Base-by-base conservation (phyloP, 2,888 invertebrate species). In the Chrysodeixis includens region DNA sequence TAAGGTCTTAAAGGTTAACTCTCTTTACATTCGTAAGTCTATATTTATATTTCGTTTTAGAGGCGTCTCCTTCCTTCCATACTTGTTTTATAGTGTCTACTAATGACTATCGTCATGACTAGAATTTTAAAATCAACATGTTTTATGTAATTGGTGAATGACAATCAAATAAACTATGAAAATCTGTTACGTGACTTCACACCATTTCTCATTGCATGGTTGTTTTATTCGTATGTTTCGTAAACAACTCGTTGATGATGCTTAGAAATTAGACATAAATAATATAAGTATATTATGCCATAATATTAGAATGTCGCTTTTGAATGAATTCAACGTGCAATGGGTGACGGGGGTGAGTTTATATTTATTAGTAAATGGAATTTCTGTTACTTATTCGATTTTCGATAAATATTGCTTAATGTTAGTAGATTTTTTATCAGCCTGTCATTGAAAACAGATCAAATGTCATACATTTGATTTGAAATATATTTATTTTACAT, bases 391-490 rank as follows among this genome's bases (percentile, higher is more conserved):
- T 84, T 92, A 92, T 92, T 93, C 88, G 90, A 91, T 92, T 94
- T 93, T 92, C 90, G 91, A 94, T 90, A 91, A 92, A 93, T 94
- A 92, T 94, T 93, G 88, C 93, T 92, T 93, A 93, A 93, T 94
- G 93, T 94, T 93, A 92, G 93, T 93, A 93, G 93, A 93, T 94
- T 93, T 94, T 94, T 94, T 93, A 93, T 93, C 92, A 92, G 89
- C 91, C 91, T 93, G 93, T 93, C 93, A 90, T 91, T 90, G 86
- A 89, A 89, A 89, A 86, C 92, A 92, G 91, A 91, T 94, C 94
- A 94, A 93, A 94, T 94, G 94, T 94, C 93, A 94, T 94, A 94
- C 94, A 94, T 94, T 94, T 94, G 94, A 92, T 94, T 93, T 93
- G 92, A 94, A 94, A 94, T 94, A 94, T 94, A 94, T 94, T 94